These are phyloP conservation scores for Melolontha melolontha DNA, from an alignment of 2,888 invertebrate genomes.

Conservation along the genomic window DNA sequence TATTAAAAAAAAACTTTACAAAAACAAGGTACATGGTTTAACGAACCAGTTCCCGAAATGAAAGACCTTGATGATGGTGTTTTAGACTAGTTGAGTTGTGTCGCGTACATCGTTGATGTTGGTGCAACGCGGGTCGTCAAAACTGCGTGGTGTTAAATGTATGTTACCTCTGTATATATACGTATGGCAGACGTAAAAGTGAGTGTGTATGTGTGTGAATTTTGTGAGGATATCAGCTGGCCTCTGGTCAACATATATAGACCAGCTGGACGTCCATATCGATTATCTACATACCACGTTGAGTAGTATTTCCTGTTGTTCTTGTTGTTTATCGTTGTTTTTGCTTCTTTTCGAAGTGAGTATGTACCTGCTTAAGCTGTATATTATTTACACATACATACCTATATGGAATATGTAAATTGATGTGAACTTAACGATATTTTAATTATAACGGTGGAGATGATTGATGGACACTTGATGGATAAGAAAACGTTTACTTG, in stretches of 20 bases:
- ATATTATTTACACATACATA: slow-evolving; percentile 36
- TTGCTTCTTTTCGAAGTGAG: slow-evolving; percentile 36
- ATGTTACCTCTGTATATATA: slow-evolving; percentile 37
- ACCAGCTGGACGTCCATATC: slow-evolving; percentile 51
- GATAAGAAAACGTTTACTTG: slow-evolving; percentile 41
- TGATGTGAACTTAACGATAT: slow-evolving; percentile 59
- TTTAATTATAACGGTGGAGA: slow-evolving; percentile 56
- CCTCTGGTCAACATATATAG: slow-evolving; percentile 51
- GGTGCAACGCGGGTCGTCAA: slow-evolving; percentile 21
- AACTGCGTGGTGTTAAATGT: slow-evolving; percentile 34
- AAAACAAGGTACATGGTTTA: slow-evolving; percentile 51
- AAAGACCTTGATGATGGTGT: slow-evolving; percentile 36
- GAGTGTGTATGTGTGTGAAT: slow-evolving; percentile 33
- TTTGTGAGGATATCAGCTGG: slow-evolving; percentile 49
- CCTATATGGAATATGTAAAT: slow-evolving; percentile 54
- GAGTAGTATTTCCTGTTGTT: slow-evolving; percentile 51
- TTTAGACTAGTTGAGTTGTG: slow-evolving; percentile 36
- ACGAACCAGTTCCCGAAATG: slow-evolving; percentile 42
- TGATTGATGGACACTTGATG: slow-evolving; percentile 54
- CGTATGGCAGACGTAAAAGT: slow-evolving; percentile 44
- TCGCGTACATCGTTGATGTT: slow-evolving; percentile 36
- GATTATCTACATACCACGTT: slow-evolving; percentile 50
- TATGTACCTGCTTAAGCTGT: slow-evolving; percentile 32
- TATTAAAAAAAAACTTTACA: slow-evolving; percentile 57
- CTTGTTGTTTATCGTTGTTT: slow-evolving; percentile 36